Evolutionary conservation across 2,888 invertebrate species (phyloP), one percentile per base, ranked within the genome.

Genomic region (Polyommatus iphigenia): DNA sequence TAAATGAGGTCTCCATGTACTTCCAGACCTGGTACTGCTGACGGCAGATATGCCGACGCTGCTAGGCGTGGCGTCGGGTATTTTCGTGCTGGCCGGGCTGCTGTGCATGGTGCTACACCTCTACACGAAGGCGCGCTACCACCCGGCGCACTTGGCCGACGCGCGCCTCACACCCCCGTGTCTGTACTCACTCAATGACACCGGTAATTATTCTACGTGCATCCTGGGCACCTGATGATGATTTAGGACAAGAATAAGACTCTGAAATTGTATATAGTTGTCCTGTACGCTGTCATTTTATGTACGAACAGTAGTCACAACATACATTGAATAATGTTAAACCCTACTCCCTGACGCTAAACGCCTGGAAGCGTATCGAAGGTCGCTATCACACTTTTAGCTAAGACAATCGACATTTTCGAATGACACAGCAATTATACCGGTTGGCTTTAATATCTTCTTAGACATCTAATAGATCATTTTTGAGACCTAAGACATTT

Each of bases 71-170:
- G 96, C 97, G 86, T 96, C 97, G 83, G 98, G 98, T 81, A 96
- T 98, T 88, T 97, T 97, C 84, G 96, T 98, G 86, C 95, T 98
- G 86, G 97, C 97, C 59, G 98, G 97, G 76, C 95, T 98, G 83
- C 96, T 98, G 85, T 98, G 98, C 93, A 97, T 98, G 95, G 98
- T 98, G 84, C 94, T 98, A 85, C 97, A 97, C 88, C 95, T 98
- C 84, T 98, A 98, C 93, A 97, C 97, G 83, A 92, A 95, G 82
- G 94, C 94, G 78, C 95, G 95, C 81, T 95, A 94, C 88, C 95
- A 95, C 85, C 97, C 97, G 85, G 95, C 97, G 82, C 96, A 96
- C 86, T 97, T 97, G 86, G 97, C 97, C 80, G 97, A 98, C 91
- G 97, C 98, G 79, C 96, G 97, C 85, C 95, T 97, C 85, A 96